Evolutionary conservation across 1,140 invertebrate genomes (phyloP).

Genomic region (Sipha flava): DNA sequence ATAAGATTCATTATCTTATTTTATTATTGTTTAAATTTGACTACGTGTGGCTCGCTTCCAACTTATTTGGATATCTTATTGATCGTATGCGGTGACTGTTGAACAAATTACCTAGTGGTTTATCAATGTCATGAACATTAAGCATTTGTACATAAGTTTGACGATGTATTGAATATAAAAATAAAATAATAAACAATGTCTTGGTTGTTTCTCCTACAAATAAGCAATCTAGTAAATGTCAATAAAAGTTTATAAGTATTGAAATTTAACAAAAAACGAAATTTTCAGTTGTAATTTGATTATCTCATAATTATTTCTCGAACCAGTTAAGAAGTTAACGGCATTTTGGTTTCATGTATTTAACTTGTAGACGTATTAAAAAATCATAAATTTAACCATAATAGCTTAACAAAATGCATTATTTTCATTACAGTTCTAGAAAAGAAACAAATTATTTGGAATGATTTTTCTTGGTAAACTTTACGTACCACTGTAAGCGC

Average conservation of each 20-base stretch:
- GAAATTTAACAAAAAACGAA: too few relatives aligned
- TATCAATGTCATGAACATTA: slow-evolving; percentile 6
- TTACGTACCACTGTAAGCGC: too few relatives aligned
- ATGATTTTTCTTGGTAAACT: too few relatives aligned
- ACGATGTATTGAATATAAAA: background rate
- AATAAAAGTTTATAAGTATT: background rate
- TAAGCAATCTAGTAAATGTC: background rate
- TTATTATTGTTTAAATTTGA: background rate
- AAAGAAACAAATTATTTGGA: too few relatives aligned
- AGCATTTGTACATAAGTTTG: background rate
- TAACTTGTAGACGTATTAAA: too few relatives aligned
- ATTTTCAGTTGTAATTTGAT: too few relatives aligned
- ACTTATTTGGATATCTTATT: background rate
- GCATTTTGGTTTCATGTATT: too few relatives aligned
- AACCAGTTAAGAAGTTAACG: too few relatives aligned
- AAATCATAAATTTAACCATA: too few relatives aligned
- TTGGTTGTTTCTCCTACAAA: background rate
- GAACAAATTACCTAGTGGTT: slow-evolving; percentile 7
- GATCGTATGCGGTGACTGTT: background rate
- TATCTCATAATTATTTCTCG: too few relatives aligned
- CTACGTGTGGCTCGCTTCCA: background rate
- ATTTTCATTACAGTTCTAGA: too few relatives aligned
- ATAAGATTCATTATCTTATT: background rate
- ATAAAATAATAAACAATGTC: background rate
- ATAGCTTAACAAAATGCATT: too few relatives aligned